Percentiles rank a stretch among this genome's conserved stretches.
These are phyloP conservation scores for Drosophila elegans DNA, from an alignment of 1,140 invertebrate species.

Conservation along the genomic window DNA sequence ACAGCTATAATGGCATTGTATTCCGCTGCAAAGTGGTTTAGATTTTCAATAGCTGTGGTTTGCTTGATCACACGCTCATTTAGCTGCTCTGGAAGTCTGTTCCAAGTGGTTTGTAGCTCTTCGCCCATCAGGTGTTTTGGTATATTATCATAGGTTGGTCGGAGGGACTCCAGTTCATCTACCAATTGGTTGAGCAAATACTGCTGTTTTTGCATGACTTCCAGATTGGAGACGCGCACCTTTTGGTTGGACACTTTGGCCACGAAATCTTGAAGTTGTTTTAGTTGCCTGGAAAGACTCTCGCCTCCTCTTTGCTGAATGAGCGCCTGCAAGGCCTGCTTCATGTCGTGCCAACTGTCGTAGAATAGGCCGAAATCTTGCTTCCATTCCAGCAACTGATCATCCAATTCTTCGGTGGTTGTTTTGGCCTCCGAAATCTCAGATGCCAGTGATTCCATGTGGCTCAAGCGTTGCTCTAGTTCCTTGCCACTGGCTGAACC, in stretches of 20 bases:
- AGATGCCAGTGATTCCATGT: conserved; percentile 76
- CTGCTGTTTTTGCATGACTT: conserved; percentile 84
- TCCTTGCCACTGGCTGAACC: conserved; percentile 70
- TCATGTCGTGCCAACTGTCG: conserved; percentile 84
- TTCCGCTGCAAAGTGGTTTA: conserved; percentile 80
- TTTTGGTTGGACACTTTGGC: conserved; percentile 84
- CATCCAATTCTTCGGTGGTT: conserved; percentile 59
- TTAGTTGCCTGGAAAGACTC: conserved; percentile 35
- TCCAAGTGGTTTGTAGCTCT: conserved; percentile 69
- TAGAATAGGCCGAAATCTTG: conserved; percentile 80
- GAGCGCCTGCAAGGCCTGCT: conserved; percentile 70
- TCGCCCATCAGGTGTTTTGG: conserved; percentile 46
- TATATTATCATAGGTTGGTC: conserved; percentile 81
- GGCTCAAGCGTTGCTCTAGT: conserved; percentile 76
- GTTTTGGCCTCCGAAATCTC: conserved; percentile 74
- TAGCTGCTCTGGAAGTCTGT: conserved; percentile 69
- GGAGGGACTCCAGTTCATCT: conserved; percentile 84
- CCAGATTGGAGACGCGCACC: conserved; percentile 85
- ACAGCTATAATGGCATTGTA: conserved; percentile 77
- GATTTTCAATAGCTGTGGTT: conserved; percentile 81
- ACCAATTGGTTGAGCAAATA: conserved; percentile 81
- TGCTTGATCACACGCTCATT: conserved; percentile 81
- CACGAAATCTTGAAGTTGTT: conserved; percentile 77
- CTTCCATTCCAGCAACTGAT: conserved; percentile 77
- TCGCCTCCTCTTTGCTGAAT: conserved; percentile 80